Evolutionary conservation across 2,113 vertebrate genomes (phyloP), one percentile per base, ranked within the genome.

Genomic region (Halcyon malimbica): DNA sequence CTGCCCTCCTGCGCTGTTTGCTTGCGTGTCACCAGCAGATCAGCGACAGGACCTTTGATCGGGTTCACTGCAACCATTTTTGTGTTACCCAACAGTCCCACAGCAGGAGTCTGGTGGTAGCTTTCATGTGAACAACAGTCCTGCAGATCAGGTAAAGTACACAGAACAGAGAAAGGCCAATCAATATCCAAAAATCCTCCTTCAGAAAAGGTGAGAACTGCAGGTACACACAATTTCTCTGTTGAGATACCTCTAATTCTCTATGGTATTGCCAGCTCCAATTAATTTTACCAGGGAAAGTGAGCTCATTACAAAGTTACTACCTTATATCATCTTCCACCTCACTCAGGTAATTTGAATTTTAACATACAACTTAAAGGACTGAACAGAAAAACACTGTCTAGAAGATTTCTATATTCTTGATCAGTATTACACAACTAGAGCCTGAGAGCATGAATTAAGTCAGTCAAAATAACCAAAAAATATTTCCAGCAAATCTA

Each of bases 391-490:
- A 84, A 92, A 84, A 31, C 12, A 54, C 9, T 31, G 56, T 42
- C 77, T 77, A 62, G 68, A 87, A 89, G 51, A 82, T 23, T 73
- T 76, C 93, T 82, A 5, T 60, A 56, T n/a, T 37, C 54, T 86
- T 81, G 59, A 80, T 51, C 57, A 67, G 42, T 26, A 62, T 87
- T 83, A 65, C 64, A 68, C 65, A 82, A 76, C 29, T 16, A 50
- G 10, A 85, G 54, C 59, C 67, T 6, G 23, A 70, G 39, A 89
- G 41, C 51, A 65, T 46, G 82, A 86, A 96, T 86, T 81, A 63
- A 94, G 17, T 63, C 90, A 94, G 82, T 92, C 93, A 94, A 69
- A 95, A 88, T 51, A 96, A 93, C 42, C 29, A 80, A 79, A 71
- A 74, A 93, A 65, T 39, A 77, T 25, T 95, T 71, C 94, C 83